Base-by-base conservation (phyloP, 2,888 invertebrate genomes). In the Xestia ashworthii region DNA sequence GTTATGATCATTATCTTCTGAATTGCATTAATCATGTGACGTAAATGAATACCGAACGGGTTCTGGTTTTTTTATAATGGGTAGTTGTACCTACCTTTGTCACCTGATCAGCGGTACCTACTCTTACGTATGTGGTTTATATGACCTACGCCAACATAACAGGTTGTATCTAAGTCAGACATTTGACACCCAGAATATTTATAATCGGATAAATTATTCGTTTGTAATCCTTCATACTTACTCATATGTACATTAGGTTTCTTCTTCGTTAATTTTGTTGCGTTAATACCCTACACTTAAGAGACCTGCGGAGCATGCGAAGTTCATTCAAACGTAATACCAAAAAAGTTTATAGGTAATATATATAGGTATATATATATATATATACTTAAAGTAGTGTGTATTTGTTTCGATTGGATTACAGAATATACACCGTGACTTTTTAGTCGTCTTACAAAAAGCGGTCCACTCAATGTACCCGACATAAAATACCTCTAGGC, bases 51-150 rank as follows among this genome's bases (percentile, higher is more conserved):
- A 38, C 14, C 16, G 62, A 76, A 65, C 46, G 5, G 16, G 25
- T 66, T 38, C 78, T 41, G 25, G 38, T 22, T 55, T 65, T 55
- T 64, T 53, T 16, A 22, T n/a, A 25, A 16, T n/a, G 9, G 6
- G 38, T 16, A 46, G 58, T 6, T 58, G 16, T 25, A 55, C 8
- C 16, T 48, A 50, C 22, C 4, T 22, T 12, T 41, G 38, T 12
- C 25, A 55, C 38, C 14, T 16, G 79, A 66, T 79, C 79, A 66
- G n/a, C 64, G 50, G 9, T 79, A 64, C 48, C 62, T 64, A 64
- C 46, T 55, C 2, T 25, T 41, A 25, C 22, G 25, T 16, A 32
- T 32, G 32, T 41, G 22, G 9, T 44, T 60, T 25, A 32, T 16
- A 48, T 60, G 60, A 77, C 71, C 60, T 77, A 77, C 22, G 16